Conservation (phyloP, 2,888 invertebrate species). For the Philereme vetulata region DNA sequence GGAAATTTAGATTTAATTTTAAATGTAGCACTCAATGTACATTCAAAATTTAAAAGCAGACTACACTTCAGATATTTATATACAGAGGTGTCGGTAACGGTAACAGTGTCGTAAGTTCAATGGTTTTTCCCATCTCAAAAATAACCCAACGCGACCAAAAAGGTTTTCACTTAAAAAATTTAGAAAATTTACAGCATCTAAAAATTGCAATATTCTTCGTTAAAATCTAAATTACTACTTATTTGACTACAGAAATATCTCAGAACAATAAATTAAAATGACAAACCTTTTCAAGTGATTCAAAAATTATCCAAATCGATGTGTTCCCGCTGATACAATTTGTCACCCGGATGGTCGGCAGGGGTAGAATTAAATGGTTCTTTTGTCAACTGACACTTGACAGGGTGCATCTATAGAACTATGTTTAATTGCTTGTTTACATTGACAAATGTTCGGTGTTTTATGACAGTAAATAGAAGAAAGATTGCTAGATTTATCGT, state of each 20-base stretch:
- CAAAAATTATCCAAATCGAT: slow-evolving; percentile 15
- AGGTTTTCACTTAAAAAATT: too few species aligned
- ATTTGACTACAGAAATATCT: slow-evolving; percentile 11
- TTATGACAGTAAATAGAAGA: slow-evolving; percentile 6
- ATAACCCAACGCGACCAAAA: too few species aligned
- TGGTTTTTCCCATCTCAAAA: too few species aligned
- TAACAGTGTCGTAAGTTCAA: too few species aligned
- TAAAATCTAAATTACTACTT: background rate
- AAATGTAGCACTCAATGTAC: too few species aligned
- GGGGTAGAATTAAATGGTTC: slow-evolving; percentile 62
- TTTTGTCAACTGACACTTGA: slow-evolving; percentile 68
- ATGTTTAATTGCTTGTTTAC: slow-evolving; percentile 73
- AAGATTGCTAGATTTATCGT: background rate
- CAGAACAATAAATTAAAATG: slow-evolving; percentile 19
- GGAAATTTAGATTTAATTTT: too few species aligned
- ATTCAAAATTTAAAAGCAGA: too few species aligned
- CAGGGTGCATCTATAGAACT: slow-evolving; percentile 59
- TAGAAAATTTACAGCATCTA: too few species aligned
- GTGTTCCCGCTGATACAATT: slow-evolving; percentile 53
- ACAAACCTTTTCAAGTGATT: slow-evolving; percentile 21
- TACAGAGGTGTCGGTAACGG: too few species aligned
- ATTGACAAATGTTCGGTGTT: slow-evolving; percentile 62
- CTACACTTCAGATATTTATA: too few species aligned
- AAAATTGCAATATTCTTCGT: too few species aligned
- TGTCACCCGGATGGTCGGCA: slow-evolving; percentile 52